Percentiles rank a stretch among this genome's conserved stretches.
These are phyloP conservation scores for Myotis brandtii DNA, from an alignment of 2,113 vertebrate species.

Conservation along the genomic window DNA sequence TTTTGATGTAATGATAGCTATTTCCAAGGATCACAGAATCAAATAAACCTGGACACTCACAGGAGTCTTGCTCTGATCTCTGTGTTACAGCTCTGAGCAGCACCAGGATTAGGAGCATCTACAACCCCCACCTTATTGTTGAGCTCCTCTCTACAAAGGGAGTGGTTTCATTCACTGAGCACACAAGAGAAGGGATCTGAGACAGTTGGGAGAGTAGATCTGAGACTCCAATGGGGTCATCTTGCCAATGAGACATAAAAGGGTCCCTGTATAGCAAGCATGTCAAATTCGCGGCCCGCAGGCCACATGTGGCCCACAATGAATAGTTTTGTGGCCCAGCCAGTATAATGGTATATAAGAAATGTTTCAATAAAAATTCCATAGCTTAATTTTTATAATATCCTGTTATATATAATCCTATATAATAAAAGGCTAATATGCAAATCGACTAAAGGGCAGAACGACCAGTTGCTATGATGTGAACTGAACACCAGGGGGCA, in stretches of 20 bases:
- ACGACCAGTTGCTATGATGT: too few species aligned
- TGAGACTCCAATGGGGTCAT: neutral
- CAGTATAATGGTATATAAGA: too few species aligned
- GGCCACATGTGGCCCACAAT: too few species aligned
- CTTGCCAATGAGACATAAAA: neutral
- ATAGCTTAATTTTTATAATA: too few species aligned
- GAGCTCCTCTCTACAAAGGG: neutral
- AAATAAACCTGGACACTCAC: neutral
- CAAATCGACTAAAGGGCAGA: too few species aligned
- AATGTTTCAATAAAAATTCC: too few species aligned
- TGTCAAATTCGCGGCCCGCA: accelerated
- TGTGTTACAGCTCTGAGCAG: neutral
- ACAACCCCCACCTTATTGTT: neutral
- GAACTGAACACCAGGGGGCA: too few species aligned
- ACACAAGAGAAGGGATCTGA: neutral
- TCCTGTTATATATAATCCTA: too few species aligned
- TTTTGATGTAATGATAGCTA: neutral
- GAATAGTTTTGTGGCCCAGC: too few species aligned
- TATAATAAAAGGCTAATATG: too few species aligned
- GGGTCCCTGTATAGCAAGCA: too few species aligned
- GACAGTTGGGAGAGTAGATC: neutral
- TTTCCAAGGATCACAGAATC: slow-evolving; percentile 1
- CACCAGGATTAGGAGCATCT: neutral
- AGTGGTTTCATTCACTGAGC: neutral
- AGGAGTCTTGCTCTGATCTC: neutral